These are phyloP conservation scores for Sericinus montela DNA, from an alignment of 2,888 invertebrate genomes.

Conservation along the genomic window DNA sequence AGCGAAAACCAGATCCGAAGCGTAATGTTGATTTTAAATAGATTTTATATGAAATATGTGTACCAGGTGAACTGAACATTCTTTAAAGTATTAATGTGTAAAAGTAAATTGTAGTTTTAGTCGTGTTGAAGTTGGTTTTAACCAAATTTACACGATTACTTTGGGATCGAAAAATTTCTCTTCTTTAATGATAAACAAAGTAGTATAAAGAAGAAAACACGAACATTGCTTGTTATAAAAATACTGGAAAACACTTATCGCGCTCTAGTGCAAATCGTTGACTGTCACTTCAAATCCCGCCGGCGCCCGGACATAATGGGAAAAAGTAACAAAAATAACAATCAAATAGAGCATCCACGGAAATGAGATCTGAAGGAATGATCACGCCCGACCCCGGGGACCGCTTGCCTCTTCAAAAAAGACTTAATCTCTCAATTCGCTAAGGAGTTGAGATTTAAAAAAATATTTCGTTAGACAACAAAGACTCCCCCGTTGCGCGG, in stretches of 20 bases:
- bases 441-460: conserved; percentile 79
- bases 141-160: not conserved
- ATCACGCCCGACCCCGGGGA: conserved; percentile 77
- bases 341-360: conserved; percentile 76
- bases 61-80: not conserved
- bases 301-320: conserved; percentile 58
- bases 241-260: conserved; percentile 73
- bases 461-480: conserved; percentile 77
- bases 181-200: conserved; percentile 34
- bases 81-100: too few relatives aligned
- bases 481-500: conserved; percentile 71
- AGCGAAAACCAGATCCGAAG: conserved; percentile 5
- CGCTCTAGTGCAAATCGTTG: conserved; percentile 75
- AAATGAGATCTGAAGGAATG: conserved; percentile 78
- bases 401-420: conserved; percentile 81
- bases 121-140: not conserved
- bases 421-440: conserved; percentile 80
- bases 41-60: conserved; percentile 2
- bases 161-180: not conserved
- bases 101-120: too few relatives aligned
- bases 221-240: conserved; percentile 73
- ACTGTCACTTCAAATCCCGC: conserved; percentile 75
- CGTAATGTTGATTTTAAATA: not conserved
- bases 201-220: conserved; percentile 48
- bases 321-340: conserved; percentile 77